Evolutionary conservation across 2,888 invertebrate species (phyloP), one percentile per base, ranked within the genome.

Genomic region (Ametastegia equiseti): DNA sequence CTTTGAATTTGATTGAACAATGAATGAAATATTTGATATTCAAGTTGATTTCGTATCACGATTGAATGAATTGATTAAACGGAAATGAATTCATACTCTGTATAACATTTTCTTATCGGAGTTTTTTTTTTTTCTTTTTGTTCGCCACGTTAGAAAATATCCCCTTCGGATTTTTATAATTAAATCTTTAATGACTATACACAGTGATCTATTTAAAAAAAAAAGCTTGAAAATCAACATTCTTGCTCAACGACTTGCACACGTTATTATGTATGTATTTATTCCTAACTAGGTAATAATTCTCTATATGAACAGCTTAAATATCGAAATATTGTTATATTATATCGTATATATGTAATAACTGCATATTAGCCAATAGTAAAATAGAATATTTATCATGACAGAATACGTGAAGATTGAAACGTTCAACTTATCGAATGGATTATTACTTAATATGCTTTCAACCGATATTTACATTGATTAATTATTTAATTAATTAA

Each of bases 351-450:
- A 36, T 78, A 63, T 78, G 78, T 78, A 57, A 78, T 78, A 78
- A 78, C 78, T 78, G 78, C 78, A 63, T 78, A 63, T 78, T 78
- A 54, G 60, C 78, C 42, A 63, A 78, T 78, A 78, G 78, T 78
- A 78, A 78, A 78, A 78, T 78, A 78, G 78, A 78, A 42, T 78
- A 78, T 78, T 78, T 45, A 75, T 54, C 13, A 63, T 78, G 78
- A 78, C 60, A 78, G 78, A 78, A 39, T 78, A 78, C 47, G 78
- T 78, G 63, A 63, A 13, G 9, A 67, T 67, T 60, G 30, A 33
- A 60, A 36, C 36, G 60, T 78, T 78, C 6, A 60, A 60, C 23
- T 47, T 15, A 71, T 71, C 30, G 7, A 71, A 71, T 71, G 45
- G 23, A 71, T 71, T 78, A 60, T 75, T 75, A 27, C 15, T 63